phyloP scores from a whole-genome alignment of 30 jellyfish, hydroid and myxozoan species.

The Cassiopea andromeda region DNA sequence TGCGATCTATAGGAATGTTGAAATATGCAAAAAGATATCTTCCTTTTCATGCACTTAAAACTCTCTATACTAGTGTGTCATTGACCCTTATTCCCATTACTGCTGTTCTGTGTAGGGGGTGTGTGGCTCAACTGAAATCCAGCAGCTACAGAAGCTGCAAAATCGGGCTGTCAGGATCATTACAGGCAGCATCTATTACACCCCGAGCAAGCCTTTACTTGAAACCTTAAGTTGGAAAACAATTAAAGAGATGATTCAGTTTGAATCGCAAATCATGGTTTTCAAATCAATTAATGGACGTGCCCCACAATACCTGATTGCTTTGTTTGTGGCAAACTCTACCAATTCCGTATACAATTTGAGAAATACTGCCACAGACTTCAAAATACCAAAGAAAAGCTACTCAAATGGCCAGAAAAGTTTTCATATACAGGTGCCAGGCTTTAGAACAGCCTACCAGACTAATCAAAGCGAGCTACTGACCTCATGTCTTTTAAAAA shows the following conservation, averaged over 20 bases:
- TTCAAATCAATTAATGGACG: background rate
- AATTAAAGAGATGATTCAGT: conserved; percentile 21
- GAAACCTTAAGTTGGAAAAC: conserved; percentile 8
- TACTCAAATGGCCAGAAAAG: conserved; percentile 26
- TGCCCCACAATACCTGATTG: conserved; percentile 22
- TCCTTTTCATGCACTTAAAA: conserved; percentile 27
- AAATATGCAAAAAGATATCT: conserved; percentile 44
- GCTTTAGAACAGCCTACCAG: conserved; percentile 27
- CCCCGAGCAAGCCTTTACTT: conserved; percentile 23
- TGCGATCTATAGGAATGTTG: conserved; percentile 25
- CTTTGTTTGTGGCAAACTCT: conserved; percentile 24
- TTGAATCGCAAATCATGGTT: background rate
- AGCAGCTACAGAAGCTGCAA: background rate
- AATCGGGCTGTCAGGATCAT: conserved; percentile 19
- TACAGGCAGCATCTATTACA: conserved; percentile 7
- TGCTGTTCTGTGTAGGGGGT: conserved; percentile 19
- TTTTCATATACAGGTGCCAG: conserved; percentile 20
- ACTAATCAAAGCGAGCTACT: conserved; percentile 7
- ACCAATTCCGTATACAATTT: background rate
- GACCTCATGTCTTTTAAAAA: background rate
- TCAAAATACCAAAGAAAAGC: conserved; percentile 3
- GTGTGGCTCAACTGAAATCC: conserved; percentile 7
- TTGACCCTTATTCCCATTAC: conserved; percentile 9
- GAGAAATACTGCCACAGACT: conserved; percentile 15
- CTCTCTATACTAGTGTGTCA: conserved; percentile 1